Conservation (phyloP, 2,797 vertebrate species). For the Hipposideros larvatus region DNA sequence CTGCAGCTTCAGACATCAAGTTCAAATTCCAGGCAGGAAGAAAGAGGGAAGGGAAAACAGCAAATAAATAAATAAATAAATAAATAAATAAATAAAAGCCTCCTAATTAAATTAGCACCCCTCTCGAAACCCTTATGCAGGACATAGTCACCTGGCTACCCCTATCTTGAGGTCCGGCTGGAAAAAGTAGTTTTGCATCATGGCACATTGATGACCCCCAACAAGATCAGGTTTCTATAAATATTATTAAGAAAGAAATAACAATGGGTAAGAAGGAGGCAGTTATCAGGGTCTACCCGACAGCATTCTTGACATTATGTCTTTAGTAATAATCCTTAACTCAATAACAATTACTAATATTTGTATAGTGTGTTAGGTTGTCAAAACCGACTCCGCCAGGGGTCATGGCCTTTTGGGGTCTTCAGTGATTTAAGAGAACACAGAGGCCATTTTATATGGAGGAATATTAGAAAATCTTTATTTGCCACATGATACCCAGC, state of each 20-base stretch:
- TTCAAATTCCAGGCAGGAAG: background rate
- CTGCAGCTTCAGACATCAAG: background rate
- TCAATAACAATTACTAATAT: conserved; percentile 3
- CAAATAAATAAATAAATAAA: background rate
- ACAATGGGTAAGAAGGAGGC: background rate
- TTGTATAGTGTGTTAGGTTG: background rate
- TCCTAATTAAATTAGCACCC: background rate
- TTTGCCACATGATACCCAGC: background rate
- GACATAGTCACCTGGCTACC: background rate
- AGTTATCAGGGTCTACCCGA: background rate
- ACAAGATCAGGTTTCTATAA: background rate
- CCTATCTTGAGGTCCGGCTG: background rate
- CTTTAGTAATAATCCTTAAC: conserved; percentile 15
- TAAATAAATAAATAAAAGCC: no score
- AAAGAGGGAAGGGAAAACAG: background rate
- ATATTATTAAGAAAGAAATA: conserved; percentile 30
- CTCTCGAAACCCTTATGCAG: background rate
- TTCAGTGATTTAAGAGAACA: background rate
- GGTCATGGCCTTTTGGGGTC: background rate
- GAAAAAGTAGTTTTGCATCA: background rate
- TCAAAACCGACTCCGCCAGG: background rate
- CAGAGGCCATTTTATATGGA: background rate
- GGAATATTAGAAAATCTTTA: conserved; percentile 18
- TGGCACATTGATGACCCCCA: background rate
- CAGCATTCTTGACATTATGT: background rate